Conservation (phyloP, 2,797 vertebrate species). For the Anguilla anguilla region DNA sequence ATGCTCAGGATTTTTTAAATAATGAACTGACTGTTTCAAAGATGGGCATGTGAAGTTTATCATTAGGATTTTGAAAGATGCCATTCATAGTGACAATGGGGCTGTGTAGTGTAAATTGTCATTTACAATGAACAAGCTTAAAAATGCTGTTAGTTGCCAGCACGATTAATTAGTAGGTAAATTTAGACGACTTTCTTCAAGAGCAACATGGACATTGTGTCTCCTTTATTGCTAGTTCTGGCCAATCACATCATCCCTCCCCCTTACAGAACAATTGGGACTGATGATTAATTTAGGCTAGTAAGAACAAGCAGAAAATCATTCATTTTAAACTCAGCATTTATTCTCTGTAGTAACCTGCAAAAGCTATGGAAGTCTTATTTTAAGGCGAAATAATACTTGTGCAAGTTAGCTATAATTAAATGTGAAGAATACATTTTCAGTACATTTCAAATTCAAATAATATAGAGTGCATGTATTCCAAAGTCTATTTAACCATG, state of each 20-base stretch:
- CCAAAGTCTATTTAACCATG: neutral
- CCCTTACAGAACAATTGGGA: neutral
- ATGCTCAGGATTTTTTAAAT: neutral
- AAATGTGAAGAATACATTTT: constrained; percentile 4
- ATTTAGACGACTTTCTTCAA: neutral
- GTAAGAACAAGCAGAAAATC: neutral
- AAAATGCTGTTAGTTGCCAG: neutral
- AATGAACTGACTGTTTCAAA: neutral
- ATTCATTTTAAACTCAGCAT: neutral
- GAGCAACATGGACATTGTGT: neutral
- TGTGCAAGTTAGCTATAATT: neutral
- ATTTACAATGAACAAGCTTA: neutral
- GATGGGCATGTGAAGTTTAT: neutral
- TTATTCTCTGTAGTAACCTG: neutral
- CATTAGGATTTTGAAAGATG: neutral
- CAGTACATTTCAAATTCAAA: neutral
- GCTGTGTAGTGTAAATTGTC: neutral
- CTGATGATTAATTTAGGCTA: constrained; percentile 10
- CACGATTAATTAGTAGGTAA: constrained; percentile 9
- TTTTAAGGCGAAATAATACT: neutral
- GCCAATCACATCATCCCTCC: neutral
- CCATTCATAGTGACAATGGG: neutral
- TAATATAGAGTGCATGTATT: neutral
- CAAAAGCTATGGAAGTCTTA: neutral
- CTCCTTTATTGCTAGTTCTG: neutral